Base-by-base conservation (phyloP, 2,113 vertebrate genomes). In the Phocoena phocoena region DNA sequence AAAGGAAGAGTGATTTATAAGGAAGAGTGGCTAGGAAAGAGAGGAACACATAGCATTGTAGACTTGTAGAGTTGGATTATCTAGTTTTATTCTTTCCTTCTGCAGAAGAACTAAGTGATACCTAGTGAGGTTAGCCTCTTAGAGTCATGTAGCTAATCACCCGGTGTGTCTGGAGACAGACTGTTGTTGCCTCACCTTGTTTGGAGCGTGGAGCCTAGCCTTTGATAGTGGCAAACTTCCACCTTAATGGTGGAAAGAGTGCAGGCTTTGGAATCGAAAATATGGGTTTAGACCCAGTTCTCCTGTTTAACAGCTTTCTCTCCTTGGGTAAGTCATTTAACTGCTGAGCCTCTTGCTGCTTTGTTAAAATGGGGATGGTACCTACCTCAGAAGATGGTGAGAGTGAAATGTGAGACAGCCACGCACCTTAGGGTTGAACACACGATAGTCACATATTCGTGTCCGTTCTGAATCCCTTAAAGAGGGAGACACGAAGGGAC, bases 241-340 rank as follows among this genome's bases (percentile, higher is more conserved):
- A 38, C 70, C 21, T 96, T 76, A 63, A 63, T 12, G n/a, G 50
- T 80, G 38, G 86, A 38, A 67, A 70, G 26, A 88, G 28, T 20
- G 7, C 28, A 80, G 33, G 15, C 83, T 70, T 88, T 88, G 28
- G 28, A 88, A n/a, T 83, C 21, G 31, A 55, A 67, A 86, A 73
- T 67, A 20, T 2, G 67, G 50, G 68, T 92, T 94, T 87, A 85
- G 95, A 94, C 25, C 28, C 4, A 71, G 21, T 83, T 95, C 50
- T 96, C 71, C 36, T 36, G 3, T 93, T 74, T n/a, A 87, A 31
- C 90, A 84, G 58, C 41, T 86, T 28, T 94, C 55, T 83, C 44
- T 71, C 80, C 47, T 95, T 90, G 38, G 38, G 38, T n/a, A 95
- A 71, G 28, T 76, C 60, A 36, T 88, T 93, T 86, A 92, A 77